Evolutionary conservation across 37 sponge, comb jelly and placozoan species (phyloP).

Genomic region (Aphrocallistes beatrix): DNA sequence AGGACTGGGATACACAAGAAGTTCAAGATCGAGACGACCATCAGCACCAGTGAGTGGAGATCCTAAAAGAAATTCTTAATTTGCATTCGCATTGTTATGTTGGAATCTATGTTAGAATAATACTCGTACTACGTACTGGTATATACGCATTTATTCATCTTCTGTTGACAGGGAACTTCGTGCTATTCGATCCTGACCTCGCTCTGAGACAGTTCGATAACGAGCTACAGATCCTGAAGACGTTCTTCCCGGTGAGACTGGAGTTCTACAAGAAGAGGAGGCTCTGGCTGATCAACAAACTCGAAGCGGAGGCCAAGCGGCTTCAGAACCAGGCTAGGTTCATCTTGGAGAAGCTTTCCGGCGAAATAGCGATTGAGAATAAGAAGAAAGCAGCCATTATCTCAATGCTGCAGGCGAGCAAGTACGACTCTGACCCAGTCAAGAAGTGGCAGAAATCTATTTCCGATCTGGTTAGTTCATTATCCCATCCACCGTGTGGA

Average conservation of each 20-base stretch:
- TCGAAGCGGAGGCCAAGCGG: conserved; percentile 63
- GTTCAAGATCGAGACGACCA: conserved; percentile 74
- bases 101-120: background rate
- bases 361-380: conserved; percentile 41
- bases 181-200: conserved; percentile 73
- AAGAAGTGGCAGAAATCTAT: conserved; percentile 66
- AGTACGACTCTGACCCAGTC: conserved; percentile 78
- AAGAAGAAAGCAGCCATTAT: conserved; percentile 64
- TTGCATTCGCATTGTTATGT: background rate
- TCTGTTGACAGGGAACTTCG: background rate
- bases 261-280: conserved; percentile 61
- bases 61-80: conserved; percentile 20
- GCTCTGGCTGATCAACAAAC: conserved; percentile 62
- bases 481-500: background rate
- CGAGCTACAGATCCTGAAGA: conserved; percentile 54
- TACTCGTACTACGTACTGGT: background rate
- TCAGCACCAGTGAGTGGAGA: conserved; percentile 21
- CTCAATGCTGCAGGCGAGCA: conserved; percentile 30
- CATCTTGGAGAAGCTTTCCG: conserved; percentile 76
- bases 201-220: conserved; percentile 58
- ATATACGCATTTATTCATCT: background rate
- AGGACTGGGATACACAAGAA: conserved; percentile 67
- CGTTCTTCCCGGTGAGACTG: conserved; percentile 70
- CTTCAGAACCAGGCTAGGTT: conserved; percentile 77
- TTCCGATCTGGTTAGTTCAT: background rate